Base-by-base conservation (phyloP, 2,888 invertebrate genomes). In the Platycheirus albimanus region DNA sequence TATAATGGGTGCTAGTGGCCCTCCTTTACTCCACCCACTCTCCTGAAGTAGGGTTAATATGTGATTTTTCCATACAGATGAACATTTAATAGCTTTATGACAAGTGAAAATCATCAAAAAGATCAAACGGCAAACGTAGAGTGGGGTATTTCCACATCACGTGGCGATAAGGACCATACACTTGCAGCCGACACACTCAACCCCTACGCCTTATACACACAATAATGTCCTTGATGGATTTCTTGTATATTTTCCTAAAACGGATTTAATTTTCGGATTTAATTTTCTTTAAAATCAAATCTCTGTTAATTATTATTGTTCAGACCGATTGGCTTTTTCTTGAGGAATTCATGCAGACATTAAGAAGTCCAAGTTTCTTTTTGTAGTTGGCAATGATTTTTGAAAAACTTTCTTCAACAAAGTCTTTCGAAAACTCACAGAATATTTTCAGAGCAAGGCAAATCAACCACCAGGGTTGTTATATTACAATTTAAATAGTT, bases 31-130 rank as follows among this genome's bases (percentile, higher is more conserved):
- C 43, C 56, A 41, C 19, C 30, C 51, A 38, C 45, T 41, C 20
- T 17, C 7, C 28, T 56, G 13, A 47, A 51, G 72, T 72, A 81
- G 47, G 71, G 77, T 78, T 78, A 83, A 78, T 74, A 83, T 74
- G 78, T 83, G 83, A 78, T 83, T 83, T 78, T 83, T 83, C 83
- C 83, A 78, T 83, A 78, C 69, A 78, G 78, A 83, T 78, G 83
- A 83, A 83, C 83, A 78, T 83, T 83, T 78, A 78, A 83, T 83
- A 83, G 72, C 83, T 78, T 83, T 78, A 78, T 83, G 83, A 83
- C 83, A 78, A 83, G 83, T 83, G 78, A 83, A 78, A 83, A 83
- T 78, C 78, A 83, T 83, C 83, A 83, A 83, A 83, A 83, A 83
- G 78, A 83, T 83, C 83, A 83, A 83, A 83, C 78, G 36, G 51